Evolutionary conservation across 2,113 vertebrate species (phyloP), one percentile per base, ranked within the genome.

Genomic region (Strigops habroptila): DNA sequence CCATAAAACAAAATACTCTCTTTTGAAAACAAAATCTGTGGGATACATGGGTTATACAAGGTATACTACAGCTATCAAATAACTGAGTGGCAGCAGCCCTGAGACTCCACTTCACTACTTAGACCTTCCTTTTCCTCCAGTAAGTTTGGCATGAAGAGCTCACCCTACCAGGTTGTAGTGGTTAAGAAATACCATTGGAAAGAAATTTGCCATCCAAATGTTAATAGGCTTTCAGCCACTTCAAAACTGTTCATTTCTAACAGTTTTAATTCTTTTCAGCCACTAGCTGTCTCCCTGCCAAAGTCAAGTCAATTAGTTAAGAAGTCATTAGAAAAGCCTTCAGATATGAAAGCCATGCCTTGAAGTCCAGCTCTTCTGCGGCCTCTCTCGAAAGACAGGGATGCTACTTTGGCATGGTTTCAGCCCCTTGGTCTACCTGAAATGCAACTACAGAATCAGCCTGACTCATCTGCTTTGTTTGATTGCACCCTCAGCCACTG

Each of bases 271-370:
- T 94, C 95, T 96, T 95, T 96, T 96, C 95, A 97, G 94, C 93
- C 79, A 91, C 94, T 97, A 96, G 95, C 93, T 82, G 88, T 91
- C 88, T 96, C 86, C 51, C 75, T 13, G 86, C 85, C 79, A 96
- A 96, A 88, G 37, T 97, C 94, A 97, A 97, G 94, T 95, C 94
- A 97, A 97, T 97, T 97, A 97, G 96, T 90, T 96, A 95, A 97
- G 95, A 97, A 97, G 93, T 96, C 88, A 97, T 97, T 97, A 97
- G 89, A 96, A 97, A 97, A 93, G 68, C 60, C 84, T 77, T 97
- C 85, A 65, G 60, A 93, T 97, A 62, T 68, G 78, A 97, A 94
- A 95, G 92, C 87, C 74, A 25, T 70, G 75, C 69, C 87, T 96
- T 88, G 30, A 96, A 97, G 84, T 94, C 65, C 91, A 91, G 30